Evolutionary conservation across 2,888 invertebrate genomes (phyloP), one percentile per base, ranked within the genome.

Genomic region (Girardia tigrina): DNA sequence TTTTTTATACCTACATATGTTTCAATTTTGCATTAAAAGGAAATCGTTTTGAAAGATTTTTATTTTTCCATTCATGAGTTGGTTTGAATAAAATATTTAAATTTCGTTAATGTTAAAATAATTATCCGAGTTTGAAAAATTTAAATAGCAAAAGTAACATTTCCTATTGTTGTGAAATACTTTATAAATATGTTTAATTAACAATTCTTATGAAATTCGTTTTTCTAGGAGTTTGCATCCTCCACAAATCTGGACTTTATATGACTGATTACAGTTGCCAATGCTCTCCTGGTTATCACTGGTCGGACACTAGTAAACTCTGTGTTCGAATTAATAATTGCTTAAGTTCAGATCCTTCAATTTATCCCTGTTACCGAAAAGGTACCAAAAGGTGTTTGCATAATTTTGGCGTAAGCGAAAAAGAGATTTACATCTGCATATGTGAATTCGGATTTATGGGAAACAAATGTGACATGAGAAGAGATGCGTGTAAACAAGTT

Each of bases 381-480:
- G 73, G 73, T 36, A 29, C 73, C 4, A 28, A 36, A 26, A 8
- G n/a, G 2, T 73, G 73, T 29, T 42, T 73, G 20, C 36, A 29
- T 8, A 28, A 28, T 29, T 42, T 69, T 29, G 73, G 20, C 14
- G 12, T n/a, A 8, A 29, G 16, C 16, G 36, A 36, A 36, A n/a
- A 16, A n/a, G 73, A 26, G 2, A 20, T 42, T 20, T 73, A 29
- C 36, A 29, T 29, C 26, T 73, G 73, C 23, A 26, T 73, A 14
- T 73, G 73, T 36, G 26, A 73, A 16, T 36, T 36, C 20, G 73
- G 36, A 16, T 73, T 36, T n/a, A 73, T 73, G 73, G 73, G 73
- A 1, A 8, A 12, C 2, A 1, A 26, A 1, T 73, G 73, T 29
- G 26, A 27, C 26, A 8, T 73, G 73, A 6, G 8, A 14, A 70